These are phyloP conservation scores for Nematopogon swammerdamellus DNA, from an alignment of 2,888 invertebrate genomes.

Conservation along the genomic window DNA sequence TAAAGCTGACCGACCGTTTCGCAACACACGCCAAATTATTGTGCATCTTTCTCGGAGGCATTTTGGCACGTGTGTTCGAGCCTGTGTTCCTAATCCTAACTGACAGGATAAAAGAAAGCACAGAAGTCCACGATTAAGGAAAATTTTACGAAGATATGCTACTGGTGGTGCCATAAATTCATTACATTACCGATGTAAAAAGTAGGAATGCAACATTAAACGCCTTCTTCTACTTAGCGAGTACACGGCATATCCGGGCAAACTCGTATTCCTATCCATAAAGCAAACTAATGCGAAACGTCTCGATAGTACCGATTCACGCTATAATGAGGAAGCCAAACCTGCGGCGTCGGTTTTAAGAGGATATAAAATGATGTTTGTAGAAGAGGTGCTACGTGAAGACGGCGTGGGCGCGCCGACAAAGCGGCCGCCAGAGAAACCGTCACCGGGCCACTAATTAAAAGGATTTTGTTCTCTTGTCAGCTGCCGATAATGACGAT, in stretches of 20 bases:
- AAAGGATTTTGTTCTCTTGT: slow-evolving; percentile 56
- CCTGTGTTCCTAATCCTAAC: too few species aligned
- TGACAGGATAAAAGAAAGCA: too few species aligned
- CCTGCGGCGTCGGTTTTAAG: background rate
- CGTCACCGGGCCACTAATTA: slow-evolving; percentile 29
- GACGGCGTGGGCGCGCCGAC: background rate
- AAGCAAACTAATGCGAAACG: background rate
- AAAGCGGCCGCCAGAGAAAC: background rate
- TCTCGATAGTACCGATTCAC: background rate
- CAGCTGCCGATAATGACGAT: slow-evolving; percentile 35
- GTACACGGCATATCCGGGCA: background rate
- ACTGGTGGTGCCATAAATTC: too few species aligned
- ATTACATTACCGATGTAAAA: too few species aligned
- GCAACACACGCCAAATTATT: too few species aligned
- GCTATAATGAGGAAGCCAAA: background rate
- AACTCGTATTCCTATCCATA: background rate
- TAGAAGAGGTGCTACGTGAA: background rate
- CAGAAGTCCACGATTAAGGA: too few species aligned
- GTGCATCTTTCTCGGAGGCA: too few species aligned
- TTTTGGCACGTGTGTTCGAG: too few species aligned
- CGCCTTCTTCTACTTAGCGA: too few species aligned
- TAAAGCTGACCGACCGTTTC: too few species aligned
- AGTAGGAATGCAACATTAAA: too few species aligned
- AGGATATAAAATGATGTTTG: background rate
- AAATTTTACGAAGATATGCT: too few species aligned